Base-by-base conservation (phyloP, 2,888 invertebrate species). In the Cryptophagus acutangulus region DNA sequence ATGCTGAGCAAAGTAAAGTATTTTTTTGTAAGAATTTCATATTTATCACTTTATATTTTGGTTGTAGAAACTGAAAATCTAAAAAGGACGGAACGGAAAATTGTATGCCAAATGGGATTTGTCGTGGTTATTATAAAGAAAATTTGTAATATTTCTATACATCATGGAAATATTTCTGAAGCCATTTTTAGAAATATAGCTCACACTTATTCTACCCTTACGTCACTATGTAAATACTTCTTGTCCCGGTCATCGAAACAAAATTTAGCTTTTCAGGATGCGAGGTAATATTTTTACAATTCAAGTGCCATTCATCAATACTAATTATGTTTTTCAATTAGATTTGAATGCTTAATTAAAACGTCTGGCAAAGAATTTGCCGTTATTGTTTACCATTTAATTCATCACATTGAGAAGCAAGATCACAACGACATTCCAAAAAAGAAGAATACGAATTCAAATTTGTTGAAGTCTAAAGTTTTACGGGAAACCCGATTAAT, bases 401-500 rank as follows among this genome's bases (percentile, higher is more conserved):
- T 82, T 20, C 69, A 72, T 0, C 75, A 77, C 54, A 58, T 79
- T 15, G 79, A 80, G 54, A 65, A 69, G 29, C 55, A 57, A 43
- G 63, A 61, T 25, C 52, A 58, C 37, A 47, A 46, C 6, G 43
- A 47, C 26, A 55, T 58, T 36, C 49, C 46, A 3, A 66, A 61
- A 37, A 69, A 64, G 47, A 66, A 58, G 55, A 42, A 44, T 12
- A 48, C 56, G 9, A 60, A 67, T 40, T 46, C 62, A 9, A 52
- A 48, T 33, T 48, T 56, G 10, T 45, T 69, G 37, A 70, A 71
- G 36, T 74, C 70, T 42, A 75, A 74, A 61, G 75, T 80, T 33
- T 62, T 79, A 29, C 73, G 74, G 18, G 78, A 82, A 61, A 79
- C 79, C 0, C 75, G 75, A 51, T 69, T 74, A 13, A 79, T 83